phyloP scores from a whole-genome alignment of 1,140 invertebrate species.

The Battus philenor region DNA sequence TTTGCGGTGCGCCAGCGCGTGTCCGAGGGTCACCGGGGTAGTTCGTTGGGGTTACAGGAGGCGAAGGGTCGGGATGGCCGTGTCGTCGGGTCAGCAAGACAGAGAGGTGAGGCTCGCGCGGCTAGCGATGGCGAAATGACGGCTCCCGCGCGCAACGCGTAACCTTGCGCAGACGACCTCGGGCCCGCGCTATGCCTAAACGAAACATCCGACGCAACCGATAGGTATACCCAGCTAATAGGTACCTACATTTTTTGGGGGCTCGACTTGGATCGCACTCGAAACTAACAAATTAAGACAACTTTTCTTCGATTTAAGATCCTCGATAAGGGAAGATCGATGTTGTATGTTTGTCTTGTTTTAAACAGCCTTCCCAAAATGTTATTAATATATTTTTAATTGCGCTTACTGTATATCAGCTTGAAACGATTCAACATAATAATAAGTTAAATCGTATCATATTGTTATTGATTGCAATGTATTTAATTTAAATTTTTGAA shows the following conservation, averaged over 20 bases:
- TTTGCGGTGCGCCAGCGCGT: not conserved
- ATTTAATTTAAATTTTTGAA: too few relatives aligned
- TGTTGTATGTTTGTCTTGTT: too few relatives aligned
- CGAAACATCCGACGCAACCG: conserved; percentile 30
- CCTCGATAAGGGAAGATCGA: too few relatives aligned
- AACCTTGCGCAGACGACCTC: conserved; percentile 43
- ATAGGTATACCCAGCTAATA: conserved; percentile 25
- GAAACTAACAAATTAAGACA: not conserved
- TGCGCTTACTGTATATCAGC: too few relatives aligned
- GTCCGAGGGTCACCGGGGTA: not conserved
- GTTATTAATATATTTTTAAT: too few relatives aligned
- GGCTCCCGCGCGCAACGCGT: conserved; percentile 23
- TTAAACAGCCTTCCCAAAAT: too few relatives aligned
- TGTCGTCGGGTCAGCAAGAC: conserved; percentile 1
- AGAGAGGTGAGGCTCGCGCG: conserved; percentile 26
- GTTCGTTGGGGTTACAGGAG: not conserved
- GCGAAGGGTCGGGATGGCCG: conserved; percentile 2
- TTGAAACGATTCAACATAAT: too few relatives aligned
- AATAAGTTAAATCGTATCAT: too few relatives aligned
- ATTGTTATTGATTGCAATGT: too few relatives aligned
- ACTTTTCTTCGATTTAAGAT: too few relatives aligned
- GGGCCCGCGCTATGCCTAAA: conserved; percentile 49
- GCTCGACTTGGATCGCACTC: not conserved
- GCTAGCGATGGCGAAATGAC: conserved; percentile 39
- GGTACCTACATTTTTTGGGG: conserved; percentile 25